Base-by-base conservation (phyloP, 2,888 invertebrate genomes). In the Schrankia costaestrigalis region DNA sequence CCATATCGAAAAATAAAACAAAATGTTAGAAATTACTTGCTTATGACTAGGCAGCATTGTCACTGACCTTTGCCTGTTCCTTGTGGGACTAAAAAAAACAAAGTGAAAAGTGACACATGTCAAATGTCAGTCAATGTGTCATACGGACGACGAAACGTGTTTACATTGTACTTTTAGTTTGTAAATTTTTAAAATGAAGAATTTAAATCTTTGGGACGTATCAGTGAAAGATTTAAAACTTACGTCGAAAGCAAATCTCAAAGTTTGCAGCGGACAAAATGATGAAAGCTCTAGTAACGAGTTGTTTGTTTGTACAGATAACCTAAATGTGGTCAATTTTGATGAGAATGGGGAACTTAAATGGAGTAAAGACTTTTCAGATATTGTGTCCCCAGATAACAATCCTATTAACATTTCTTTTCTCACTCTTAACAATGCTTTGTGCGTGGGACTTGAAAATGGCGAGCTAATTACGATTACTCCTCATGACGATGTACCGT, bases 361-460 rank as follows among this genome's bases (percentile, higher is more conserved):
- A 13, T 86, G 86, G 85, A 59, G 41, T 17, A 78, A 64, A 47
- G 71, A 81, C 51, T 48, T 87, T 4, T 61, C 65, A 3, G 55
- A 65, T 14, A 30, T 68, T 27, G 50, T 83, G 11, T 63, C 88
- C 69, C 35, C 80, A 59, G 44, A 89, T 78, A 85, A 81, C 79
- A 53, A 82, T 76, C 80, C 82, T 19, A 55, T 88, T n/a, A 79
- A 80, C 46, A 52, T 85, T 10, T 72, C 80, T 2, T 82, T 70
- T 46, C 58, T 88, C 13, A 62, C 79, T 1, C 61, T 87, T 7
- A 62, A 76, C 3, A 73, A 80, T 46, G 60, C 67, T 12, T 35
- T 88, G 17, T 80, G 77, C 36, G 58, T 87, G 11, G 83, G 81
- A 1, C 54, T 86, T 26, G 60, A 60, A 21, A 83, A 78, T 70